A percentile compares a stretch with the other conserved stretches of the same genome.
Conservation (phyloP, 2,113 vertebrate species). For the Colius striatus region DNA sequence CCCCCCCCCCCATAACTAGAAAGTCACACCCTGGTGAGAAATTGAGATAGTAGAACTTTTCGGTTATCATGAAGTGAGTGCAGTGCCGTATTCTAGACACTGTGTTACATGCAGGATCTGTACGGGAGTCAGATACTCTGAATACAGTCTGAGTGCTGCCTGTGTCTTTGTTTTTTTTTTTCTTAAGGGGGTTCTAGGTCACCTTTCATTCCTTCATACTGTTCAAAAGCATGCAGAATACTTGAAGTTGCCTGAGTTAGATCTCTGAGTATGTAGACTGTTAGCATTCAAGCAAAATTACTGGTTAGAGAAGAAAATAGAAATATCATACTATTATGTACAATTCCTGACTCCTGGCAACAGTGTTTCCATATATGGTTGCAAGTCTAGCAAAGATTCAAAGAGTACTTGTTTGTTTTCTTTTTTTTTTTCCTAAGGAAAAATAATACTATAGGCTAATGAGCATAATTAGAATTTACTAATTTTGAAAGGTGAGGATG, state of each 20-base stretch:
- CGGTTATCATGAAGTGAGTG: not conserved
- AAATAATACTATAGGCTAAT: not conserved
- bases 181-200: not conserved
- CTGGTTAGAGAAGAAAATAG: not conserved
- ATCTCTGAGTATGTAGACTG: not conserved
- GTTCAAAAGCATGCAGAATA: not conserved
- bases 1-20: no score
- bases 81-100: not conserved
- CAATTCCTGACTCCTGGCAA: not conserved
- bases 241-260: not conserved
- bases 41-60: not conserved
- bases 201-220: not conserved
- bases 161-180: not conserved
- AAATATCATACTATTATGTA: not conserved
- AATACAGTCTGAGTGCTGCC: not conserved
- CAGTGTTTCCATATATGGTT: not conserved
- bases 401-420: not conserved
- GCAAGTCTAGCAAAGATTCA: not conserved
- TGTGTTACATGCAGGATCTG: not conserved
- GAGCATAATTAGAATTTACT: not conserved
- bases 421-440: not conserved
- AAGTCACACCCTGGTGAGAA: not conserved
- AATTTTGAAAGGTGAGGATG: not conserved
- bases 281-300: not conserved
- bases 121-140: not conserved